Conservation (phyloP, 2,888 invertebrate genomes). For the Drosophila planitibia region DNA sequence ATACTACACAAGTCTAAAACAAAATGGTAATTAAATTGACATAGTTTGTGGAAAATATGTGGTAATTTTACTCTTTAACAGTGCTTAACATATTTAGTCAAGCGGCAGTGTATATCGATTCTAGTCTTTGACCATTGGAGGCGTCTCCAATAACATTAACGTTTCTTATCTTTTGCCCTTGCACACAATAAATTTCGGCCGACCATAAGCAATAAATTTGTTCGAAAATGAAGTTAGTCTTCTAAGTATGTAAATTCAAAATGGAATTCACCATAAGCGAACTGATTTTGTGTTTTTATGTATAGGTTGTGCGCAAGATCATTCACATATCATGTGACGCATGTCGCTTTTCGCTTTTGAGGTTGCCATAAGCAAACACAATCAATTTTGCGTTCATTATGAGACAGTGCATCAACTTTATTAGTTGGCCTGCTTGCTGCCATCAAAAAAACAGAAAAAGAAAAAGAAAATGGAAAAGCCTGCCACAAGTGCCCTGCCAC, state of each 20-base stretch:
- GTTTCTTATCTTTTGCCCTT: neutral
- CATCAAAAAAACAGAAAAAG: neutral
- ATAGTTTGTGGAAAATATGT: neutral
- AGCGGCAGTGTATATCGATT: neutral
- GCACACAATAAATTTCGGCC: neutral
- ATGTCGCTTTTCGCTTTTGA: slow-evolving; percentile 8
- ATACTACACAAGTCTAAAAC: neutral
- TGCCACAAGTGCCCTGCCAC: slow-evolving; percentile 5
- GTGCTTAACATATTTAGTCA: neutral
- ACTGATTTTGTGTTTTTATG: neutral
- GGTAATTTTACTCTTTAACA: neutral
- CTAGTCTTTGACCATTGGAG: neutral
- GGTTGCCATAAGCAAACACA: slow-evolving; percentile 1
- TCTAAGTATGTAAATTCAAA: neutral
- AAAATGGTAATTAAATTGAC: neutral
- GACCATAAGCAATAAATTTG: neutral
- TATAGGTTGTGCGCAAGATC: neutral
- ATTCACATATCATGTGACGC: neutral
- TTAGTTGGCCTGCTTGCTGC: slow-evolving; percentile 2
- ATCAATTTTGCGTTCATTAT: slow-evolving; percentile 11
- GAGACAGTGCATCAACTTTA: slow-evolving; percentile 5
- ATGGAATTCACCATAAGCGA: neutral
- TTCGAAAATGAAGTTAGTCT: neutral
- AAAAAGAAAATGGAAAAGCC: neutral
- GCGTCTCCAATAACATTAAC: neutral